These are phyloP conservation scores for Hyaena hyaena DNA, from an alignment of 2,113 vertebrate species.

Conservation along the genomic window DNA sequence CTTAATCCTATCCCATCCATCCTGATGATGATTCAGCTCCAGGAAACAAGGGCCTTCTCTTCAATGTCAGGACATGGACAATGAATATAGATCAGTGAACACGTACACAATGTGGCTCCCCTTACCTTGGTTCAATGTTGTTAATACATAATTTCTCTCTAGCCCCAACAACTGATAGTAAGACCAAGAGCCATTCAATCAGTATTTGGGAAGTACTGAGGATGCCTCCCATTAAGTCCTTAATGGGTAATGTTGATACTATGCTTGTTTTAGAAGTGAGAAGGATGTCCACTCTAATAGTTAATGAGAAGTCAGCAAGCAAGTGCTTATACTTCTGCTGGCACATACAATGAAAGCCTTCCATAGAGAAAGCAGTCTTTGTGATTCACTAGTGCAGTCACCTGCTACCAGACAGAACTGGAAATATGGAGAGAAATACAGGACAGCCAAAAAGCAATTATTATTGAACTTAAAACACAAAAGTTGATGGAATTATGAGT, in stretches of 20 bases:
- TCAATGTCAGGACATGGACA: background rate
- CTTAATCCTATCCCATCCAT: background rate
- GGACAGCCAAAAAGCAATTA: background rate
- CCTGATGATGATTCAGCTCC: background rate
- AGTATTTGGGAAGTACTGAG: background rate
- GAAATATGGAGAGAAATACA: background rate
- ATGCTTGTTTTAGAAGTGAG: background rate
- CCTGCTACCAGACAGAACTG: background rate
- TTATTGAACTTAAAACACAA: background rate
- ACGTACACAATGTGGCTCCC: background rate
- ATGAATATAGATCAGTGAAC: background rate
- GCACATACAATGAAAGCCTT: background rate
- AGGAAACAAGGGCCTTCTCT: background rate
- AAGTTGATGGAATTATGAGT: background rate
- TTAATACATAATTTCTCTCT: background rate
- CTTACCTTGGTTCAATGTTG: background rate
- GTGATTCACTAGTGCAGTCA: background rate
- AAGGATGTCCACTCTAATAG: background rate
- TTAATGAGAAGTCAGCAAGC: background rate
- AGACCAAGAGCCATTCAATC: background rate
- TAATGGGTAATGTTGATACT: background rate
- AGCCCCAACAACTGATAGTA: background rate
- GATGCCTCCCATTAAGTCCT: background rate
- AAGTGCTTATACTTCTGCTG: background rate
- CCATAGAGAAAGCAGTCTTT: too few relatives aligned